Base-by-base conservation (phyloP, 23 tunicate species). In the Phallusia fumigata region DNA sequence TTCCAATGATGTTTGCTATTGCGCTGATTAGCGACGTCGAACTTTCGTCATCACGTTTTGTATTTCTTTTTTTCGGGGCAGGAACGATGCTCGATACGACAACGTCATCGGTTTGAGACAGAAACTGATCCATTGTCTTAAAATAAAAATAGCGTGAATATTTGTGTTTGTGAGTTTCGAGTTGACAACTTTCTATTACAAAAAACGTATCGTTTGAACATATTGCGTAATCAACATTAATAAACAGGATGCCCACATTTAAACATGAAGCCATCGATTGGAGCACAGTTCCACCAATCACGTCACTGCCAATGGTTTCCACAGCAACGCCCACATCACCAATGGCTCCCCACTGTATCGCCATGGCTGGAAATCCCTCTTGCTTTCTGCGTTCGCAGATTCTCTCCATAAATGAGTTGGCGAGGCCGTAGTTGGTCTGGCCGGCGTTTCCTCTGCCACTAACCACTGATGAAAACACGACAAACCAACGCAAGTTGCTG, bases 291-390 rank as follows among this genome's bases (percentile, higher is more conserved):
- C 85, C 85, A 26, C 77, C 85, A 65, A 82, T 40, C 24, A 24
- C 73, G 19, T 69, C 34, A 10, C 53, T 74, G 33, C 77, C 85
- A 18, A 82, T 36, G 32, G 77, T 65, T 30, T 82, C 85, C n/a
- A 40, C 53, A 65, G 77, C 85, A 36, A 82, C 53, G 33, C 85
- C 85, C 19, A 82, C 85, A 35, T 82, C 85, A 65, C 77, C 85
- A 35, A 82, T 40, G 16, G 85, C 85, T n/a, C 77, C 85, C 85
- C 85, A 82, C 85, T 82, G 85, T 31, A 82, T 82, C 10, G 85
- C 85, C 33, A 82, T 0, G 5, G 83, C 83, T 15, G 83, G 83
- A 33, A 52, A 79, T 26, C 83, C 83, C 0, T 79, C 83, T 12
- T 30, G 53, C n/a, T 65, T 21, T 40, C 85, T 33, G 8, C 30